Evolutionary conservation across 1,140 invertebrate genomes (phyloP), one percentile per base, ranked within the genome.

Genomic region (Platyscapa corneri): DNA sequence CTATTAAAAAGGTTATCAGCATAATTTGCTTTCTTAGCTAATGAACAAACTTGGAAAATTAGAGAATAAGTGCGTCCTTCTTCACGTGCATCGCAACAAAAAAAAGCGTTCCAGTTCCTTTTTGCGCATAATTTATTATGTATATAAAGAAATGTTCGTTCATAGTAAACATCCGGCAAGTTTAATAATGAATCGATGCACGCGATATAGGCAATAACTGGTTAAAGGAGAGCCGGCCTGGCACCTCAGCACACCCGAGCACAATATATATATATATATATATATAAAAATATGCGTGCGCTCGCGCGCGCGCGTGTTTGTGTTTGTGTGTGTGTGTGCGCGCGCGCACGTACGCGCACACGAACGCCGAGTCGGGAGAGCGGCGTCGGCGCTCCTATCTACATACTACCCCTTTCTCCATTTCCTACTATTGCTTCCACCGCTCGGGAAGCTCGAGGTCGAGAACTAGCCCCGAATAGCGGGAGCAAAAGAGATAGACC

Each of bases 131-230:
- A 32, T 34, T 37, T 37, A 37, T 70, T 70, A 70, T 70, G 34
- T 16, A 70, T 70, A 67, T 32, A 56, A 1, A 65, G 5, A 37
- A 78, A 42, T 39, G 37, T 32, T 72, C n/a, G 37, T 74, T 74
- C 20, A 74, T 60, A 30, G 53, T 49, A 77, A 76, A 77, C 74
- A 83, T 65, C 56, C 82, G 72, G 56, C 8, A 56, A 70, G 75
- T 79, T 23, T 70, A 84, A 79, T 84, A 79, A 84, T 46, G 75
- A 84, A 84, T 84, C 83, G 83, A 79, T 70, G 76, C 46, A 12
- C 64, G n/a, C 27, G 56, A 78, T 78, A 78, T 49, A 67, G 75
- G 82, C 75, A 84, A 84, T 84, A 84, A 78, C 82, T 49, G 74
- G 60, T 78, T 67, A 67, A 79, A 65, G 64, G 76, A 37, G 67